Evolutionary conservation across 2,797 vertebrate genomes (phyloP).

Genomic region (Sciaenops ocellatus): DNA sequence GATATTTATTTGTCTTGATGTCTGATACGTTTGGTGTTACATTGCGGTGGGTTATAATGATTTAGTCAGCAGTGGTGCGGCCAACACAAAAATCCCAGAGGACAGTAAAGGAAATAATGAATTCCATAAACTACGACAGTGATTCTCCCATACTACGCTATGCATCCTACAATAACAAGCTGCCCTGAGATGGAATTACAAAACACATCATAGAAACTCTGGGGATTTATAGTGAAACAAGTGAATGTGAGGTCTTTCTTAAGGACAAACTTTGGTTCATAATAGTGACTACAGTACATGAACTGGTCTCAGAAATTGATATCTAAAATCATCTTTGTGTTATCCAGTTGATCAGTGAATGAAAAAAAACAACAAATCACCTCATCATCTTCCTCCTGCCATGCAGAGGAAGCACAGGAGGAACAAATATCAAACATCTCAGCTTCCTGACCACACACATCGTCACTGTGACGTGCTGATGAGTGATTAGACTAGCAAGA

Average conservation of each 20-base stretch:
- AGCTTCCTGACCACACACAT: not conserved
- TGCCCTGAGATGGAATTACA: slow-evolving; percentile 29
- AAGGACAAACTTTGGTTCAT: not conserved
- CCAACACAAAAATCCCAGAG: slow-evolving; percentile 46
- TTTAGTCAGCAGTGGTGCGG: slow-evolving; percentile 12
- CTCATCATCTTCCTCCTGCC: not conserved
- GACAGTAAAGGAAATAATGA: slow-evolving; percentile 44
- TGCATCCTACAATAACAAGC: slow-evolving; percentile 41
- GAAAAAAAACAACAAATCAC: not conserved
- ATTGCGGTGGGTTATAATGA: slow-evolving; percentile 15
- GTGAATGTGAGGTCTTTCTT: not conserved
- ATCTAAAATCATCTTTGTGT: not conserved
- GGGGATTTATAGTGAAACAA: slow-evolving; percentile 28
- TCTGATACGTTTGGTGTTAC: not conserved
- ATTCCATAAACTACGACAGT: slow-evolving; percentile 30
- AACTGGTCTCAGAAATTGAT: not conserved
- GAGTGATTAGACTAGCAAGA: not conserved
- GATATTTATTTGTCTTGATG: slow-evolving; percentile 19
- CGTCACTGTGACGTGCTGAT: not conserved
- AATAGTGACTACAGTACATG: not conserved
- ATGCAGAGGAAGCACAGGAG: not conserved
- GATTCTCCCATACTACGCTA: slow-evolving; percentile 36
- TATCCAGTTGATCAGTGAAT: not conserved
- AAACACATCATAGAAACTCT: slow-evolving; percentile 28
- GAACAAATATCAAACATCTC: not conserved